Conservation (phyloP, 2,113 vertebrate genomes). For the Andinoacara biseriatus region DNA sequence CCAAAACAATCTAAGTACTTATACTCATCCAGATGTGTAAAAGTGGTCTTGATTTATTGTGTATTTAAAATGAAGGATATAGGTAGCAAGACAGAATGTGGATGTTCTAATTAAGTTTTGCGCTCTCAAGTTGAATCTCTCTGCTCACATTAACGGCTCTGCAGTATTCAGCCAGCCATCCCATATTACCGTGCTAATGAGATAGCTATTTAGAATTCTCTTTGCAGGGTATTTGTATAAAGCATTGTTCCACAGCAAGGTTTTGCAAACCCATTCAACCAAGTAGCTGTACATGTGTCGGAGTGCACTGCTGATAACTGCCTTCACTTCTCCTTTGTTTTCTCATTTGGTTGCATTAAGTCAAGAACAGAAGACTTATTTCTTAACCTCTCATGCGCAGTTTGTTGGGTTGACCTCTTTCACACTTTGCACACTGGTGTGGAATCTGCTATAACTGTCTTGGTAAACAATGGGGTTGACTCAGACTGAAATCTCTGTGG, state of each 20-base stretch:
- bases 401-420: background rate
- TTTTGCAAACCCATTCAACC: conserved; percentile 60
- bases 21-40: conserved; percentile 11
- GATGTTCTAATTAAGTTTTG: conserved; percentile 76
- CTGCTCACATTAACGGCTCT: conserved; percentile 67
- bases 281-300: conserved; percentile 47
- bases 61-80: conserved; percentile 46
- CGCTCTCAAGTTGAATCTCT: conserved; percentile 67
- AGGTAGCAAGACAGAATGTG: conserved; percentile 62
- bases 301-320: conserved; percentile 28
- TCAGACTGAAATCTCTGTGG: conserved; percentile 24
- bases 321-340: conserved; percentile 28
- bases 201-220: conserved; percentile 78
- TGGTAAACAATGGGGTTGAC: conserved; percentile 3
- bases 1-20: conserved; percentile 1
- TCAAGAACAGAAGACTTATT: background rate
- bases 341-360: conserved; percentile 34
- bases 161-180: conserved; percentile 70
- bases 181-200: conserved; percentile 78
- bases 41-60: conserved; percentile 23
- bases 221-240: conserved; percentile 77
- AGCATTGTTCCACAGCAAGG: conserved; percentile 68
- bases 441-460: conserved; percentile 5
- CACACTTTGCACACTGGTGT: background rate
- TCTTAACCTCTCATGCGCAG: background rate